Conservation (phyloP, 2,888 invertebrate species). For the Parasteatoda lunata region DNA sequence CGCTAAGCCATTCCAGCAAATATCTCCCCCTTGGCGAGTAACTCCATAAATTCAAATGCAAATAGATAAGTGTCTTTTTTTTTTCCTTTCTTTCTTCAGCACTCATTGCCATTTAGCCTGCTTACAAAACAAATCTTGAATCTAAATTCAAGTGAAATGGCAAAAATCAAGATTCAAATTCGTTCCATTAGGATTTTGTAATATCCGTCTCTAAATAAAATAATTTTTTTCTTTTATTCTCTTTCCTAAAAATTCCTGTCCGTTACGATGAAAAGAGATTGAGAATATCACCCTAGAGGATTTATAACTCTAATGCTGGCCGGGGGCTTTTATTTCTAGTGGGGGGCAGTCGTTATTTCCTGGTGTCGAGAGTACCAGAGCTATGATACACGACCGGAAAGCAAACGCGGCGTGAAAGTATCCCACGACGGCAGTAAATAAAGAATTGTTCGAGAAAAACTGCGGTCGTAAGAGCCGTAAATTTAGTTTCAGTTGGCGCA, state of each 20-base stretch:
- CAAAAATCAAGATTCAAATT: too few species aligned
- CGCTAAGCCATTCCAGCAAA: too few species aligned
- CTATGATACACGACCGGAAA: conserved; percentile 1
- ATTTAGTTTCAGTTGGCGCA: conserved; percentile 5
- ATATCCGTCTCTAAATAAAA: too few species aligned
- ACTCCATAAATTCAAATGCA: too few species aligned
- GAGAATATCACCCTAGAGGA: neutral
- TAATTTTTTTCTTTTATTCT: too few species aligned
- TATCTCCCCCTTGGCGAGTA: too few species aligned
- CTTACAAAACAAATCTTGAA: too few species aligned
- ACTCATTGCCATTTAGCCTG: too few species aligned
- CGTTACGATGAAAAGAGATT: neutral
- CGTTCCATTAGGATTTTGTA: too few species aligned
- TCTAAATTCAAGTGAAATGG: too few species aligned
- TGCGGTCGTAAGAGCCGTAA: neutral
- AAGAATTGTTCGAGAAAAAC: conserved; percentile 1
- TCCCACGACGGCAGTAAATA: conserved; percentile 19
- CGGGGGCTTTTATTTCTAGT: neutral
- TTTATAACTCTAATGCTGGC: neutral
- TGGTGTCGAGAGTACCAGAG: neutral
- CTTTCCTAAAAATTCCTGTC: neutral
- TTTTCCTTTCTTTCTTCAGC: too few species aligned
- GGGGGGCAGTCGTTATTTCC: neutral
- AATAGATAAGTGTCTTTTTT: too few species aligned
- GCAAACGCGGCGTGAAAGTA: conserved; percentile 32